phyloP scores from a whole-genome alignment of 64 coral and sea anemone genomes.

The Stichodactyla mertensii region DNA sequence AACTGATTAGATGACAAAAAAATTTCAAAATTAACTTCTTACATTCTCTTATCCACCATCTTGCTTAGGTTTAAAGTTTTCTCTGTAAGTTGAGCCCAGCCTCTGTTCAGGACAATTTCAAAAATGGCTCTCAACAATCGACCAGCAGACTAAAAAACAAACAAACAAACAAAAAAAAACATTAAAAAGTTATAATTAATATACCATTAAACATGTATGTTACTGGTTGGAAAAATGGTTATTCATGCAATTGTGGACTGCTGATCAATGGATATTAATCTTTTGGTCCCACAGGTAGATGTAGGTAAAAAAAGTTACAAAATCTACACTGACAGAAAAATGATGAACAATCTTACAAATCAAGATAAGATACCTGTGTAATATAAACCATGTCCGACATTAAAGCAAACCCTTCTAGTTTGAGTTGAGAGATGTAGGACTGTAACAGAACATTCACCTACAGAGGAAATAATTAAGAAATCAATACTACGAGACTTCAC shows the following conservation, averaged over 20 bases:
- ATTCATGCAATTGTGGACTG: too few relatives aligned
- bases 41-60: constrained; percentile 99
- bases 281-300: too few relatives aligned
- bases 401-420: constrained; percentile 94
- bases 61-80: constrained; percentile 90
- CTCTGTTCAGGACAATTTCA: constrained; percentile 98
- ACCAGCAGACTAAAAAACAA: constrained; percentile 68
- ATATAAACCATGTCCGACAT: constrained; percentile 98
- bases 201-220: too few relatives aligned
- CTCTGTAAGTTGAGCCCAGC: constrained; percentile 93
- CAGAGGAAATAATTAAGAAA: neutral
- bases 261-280: too few relatives aligned
- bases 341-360: neutral
- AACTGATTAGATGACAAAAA: neutral
- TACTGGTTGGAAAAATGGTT: too few relatives aligned
- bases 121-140: constrained; percentile 95
- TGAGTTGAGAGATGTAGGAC: constrained; percentile 95
- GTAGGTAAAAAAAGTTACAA: neutral
- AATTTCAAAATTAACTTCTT: constrained; percentile 8
- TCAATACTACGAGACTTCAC: too few relatives aligned
- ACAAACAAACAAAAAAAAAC: too few relatives aligned
- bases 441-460: constrained; percentile 96
- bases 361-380: constrained; percentile 71
- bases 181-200: too few relatives aligned
- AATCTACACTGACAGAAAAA: neutral